These are phyloP conservation scores for Silurus lanzhouensis DNA, from an alignment of 2,797 vertebrate species.

Conservation along the genomic window DNA sequence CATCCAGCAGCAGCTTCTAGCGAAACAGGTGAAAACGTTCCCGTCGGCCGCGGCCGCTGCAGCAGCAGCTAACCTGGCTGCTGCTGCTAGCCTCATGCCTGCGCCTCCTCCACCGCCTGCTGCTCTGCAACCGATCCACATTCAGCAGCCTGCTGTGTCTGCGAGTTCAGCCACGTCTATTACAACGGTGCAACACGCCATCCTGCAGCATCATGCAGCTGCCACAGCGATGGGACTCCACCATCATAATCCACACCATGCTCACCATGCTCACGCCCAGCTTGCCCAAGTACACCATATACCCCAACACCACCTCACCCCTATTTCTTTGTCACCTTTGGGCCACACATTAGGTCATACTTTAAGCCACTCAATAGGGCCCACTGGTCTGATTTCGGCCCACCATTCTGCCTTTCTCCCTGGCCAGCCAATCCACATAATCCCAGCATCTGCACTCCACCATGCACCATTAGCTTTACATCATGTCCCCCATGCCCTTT, in stretches of 20 bases:
- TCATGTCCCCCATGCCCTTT: constrained; percentile 90
- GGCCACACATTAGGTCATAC: constrained; percentile 90
- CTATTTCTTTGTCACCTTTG: constrained; percentile 88
- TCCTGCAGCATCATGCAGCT: constrained; percentile 92
- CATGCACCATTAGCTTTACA: constrained; percentile 92
- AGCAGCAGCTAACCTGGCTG: constrained; percentile 75
- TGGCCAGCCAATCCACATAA: constrained; percentile 97
- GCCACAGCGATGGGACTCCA: constrained; percentile 92
- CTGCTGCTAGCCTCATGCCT: constrained; percentile 69
- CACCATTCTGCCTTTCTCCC: constrained; percentile 93
- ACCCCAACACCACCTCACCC: constrained; percentile 91
- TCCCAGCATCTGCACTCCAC: constrained; percentile 94
- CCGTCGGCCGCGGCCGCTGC: constrained; percentile 82
- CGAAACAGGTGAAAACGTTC: constrained; percentile 95
- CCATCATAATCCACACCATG: constrained; percentile 83
- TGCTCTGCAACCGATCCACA: constrained; percentile 91
- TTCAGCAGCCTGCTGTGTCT: constrained; percentile 89
- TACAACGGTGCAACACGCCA: constrained; percentile 93
- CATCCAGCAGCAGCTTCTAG: constrained; percentile 96
- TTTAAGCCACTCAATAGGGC: constrained; percentile 90
- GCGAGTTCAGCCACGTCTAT: constrained; percentile 87
- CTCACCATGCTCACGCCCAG: constrained; percentile 87
- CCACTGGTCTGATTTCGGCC: constrained; percentile 86
- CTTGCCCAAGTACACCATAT: constrained; percentile 97
- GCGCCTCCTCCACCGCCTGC: constrained; percentile 77